Evolutionary conservation across 1,140 invertebrate genomes (phyloP).

Genomic region (Microplitis demolitor): DNA sequence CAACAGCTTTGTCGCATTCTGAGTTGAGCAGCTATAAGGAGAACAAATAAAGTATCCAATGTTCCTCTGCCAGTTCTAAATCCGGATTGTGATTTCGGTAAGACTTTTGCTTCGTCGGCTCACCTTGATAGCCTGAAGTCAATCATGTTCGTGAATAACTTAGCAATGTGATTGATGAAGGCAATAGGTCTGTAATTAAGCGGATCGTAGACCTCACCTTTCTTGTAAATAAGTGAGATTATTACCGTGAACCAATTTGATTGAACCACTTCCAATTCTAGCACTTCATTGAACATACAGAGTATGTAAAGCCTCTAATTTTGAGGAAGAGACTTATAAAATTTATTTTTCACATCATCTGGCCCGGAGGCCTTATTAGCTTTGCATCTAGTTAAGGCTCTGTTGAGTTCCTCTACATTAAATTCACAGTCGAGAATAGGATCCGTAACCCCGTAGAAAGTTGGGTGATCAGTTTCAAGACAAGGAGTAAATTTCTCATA

Average conservation of each 20-base stretch:
- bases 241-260: slow-evolving; percentile 7
- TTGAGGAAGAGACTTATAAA: slow-evolving; percentile 9
- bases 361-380: slow-evolving; percentile 24
- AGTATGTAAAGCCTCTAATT: neutral
- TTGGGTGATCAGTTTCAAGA: too few species aligned
- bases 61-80: slow-evolving; percentile 30
- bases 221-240: slow-evolving; percentile 28
- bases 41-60: slow-evolving; percentile 33
- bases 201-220: slow-evolving; percentile 29
- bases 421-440: too few species aligned
- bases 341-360: slow-evolving; percentile 26
- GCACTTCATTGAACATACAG: slow-evolving; percentile 13
- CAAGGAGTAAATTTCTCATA: too few species aligned
- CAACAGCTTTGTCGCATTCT: slow-evolving; percentile 1
- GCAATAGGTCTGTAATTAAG: slow-evolving; percentile 37
- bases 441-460: too few species aligned
- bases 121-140: slow-evolving; percentile 22
- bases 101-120: slow-evolving; percentile 23
- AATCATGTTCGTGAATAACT: slow-evolving; percentile 34
- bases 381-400: too few species aligned
- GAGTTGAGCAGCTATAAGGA: slow-evolving; percentile 24
- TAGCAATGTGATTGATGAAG: slow-evolving; percentile 28
- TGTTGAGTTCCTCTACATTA: too few species aligned
- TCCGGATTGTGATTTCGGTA: slow-evolving; percentile 35
- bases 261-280: neutral